phyloP scores from a whole-genome alignment of 2,888 invertebrate genomes.

The Protophormia terraenovae region DNA sequence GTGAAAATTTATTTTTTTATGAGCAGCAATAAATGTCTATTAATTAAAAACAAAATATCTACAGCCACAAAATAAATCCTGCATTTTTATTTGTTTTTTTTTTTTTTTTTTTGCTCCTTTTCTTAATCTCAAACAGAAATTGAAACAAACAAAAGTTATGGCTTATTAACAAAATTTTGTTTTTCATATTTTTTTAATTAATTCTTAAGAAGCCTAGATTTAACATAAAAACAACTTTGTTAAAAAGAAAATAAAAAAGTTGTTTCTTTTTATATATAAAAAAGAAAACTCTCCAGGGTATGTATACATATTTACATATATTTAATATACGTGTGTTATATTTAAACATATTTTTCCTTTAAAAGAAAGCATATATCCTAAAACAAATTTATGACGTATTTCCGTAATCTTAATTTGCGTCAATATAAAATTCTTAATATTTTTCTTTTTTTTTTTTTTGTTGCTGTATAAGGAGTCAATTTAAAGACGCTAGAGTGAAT shows the following conservation, averaged over 20 bases:
- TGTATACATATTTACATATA: neutral
- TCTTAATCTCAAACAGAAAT: too few species aligned
- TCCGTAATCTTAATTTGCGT: constrained; percentile 36
- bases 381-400: constrained; percentile 34
- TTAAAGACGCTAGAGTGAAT: neutral
- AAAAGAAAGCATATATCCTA: neutral
- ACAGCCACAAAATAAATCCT: neutral
- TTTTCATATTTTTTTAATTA: neutral
- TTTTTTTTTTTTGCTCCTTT: too few species aligned
- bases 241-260: neutral
- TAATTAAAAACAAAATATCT: neutral
- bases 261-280: neutral
- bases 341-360: neutral
- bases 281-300: neutral
- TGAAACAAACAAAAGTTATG: neutral
- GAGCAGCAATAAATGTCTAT: neutral
- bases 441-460: neutral
- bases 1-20: neutral
- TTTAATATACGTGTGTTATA: too few species aligned
- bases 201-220: neutral
- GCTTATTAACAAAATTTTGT: neutral
- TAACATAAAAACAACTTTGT: neutral
- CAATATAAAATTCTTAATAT: constrained; percentile 5
- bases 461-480: neutral
- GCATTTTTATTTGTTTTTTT: too few species aligned